Conservation (phyloP, 2,113 vertebrate species). For the Opisthocomus hoazin region DNA sequence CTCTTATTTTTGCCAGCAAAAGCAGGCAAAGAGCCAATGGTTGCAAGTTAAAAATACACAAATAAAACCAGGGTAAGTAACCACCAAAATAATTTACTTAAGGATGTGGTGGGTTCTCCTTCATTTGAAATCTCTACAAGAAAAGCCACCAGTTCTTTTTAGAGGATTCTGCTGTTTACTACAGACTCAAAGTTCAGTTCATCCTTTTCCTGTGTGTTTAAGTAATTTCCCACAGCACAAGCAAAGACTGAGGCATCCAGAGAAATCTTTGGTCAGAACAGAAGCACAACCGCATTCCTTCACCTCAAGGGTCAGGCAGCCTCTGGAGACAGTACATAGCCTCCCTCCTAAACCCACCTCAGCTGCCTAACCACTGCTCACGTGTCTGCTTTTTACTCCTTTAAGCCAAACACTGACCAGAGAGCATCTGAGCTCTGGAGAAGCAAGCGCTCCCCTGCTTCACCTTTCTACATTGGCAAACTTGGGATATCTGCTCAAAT, state of each 20-base stretch:
- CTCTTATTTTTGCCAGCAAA: constrained; percentile 11
- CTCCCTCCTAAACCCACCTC: neutral
- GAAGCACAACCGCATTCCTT: neutral
- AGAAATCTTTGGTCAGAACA: neutral
- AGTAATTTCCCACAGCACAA: constrained; percentile 19
- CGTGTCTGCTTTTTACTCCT: neutral
- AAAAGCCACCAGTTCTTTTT: constrained; percentile 41
- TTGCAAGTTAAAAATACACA: constrained; percentile 55
- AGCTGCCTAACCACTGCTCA: neutral
- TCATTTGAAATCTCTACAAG: constrained; percentile 49
- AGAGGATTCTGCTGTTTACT: constrained; percentile 47
- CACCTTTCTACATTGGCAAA: neutral
- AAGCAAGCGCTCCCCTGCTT: neutral
- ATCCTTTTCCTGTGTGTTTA: neutral
- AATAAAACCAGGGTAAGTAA: constrained; percentile 55
- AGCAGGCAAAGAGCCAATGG: constrained; percentile 2
- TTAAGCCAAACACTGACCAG: neutral
- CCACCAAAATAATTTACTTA: constrained; percentile 60
- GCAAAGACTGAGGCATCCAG: neutral
- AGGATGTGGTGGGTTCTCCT: constrained; percentile 62
- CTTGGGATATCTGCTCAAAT: neutral
- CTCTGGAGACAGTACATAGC: neutral
- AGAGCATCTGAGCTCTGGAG: neutral
- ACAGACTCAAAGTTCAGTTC: constrained; percentile 1
- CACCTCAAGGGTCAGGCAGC: neutral